A percentile compares a stretch with the other conserved stretches of the same genome.
Evolutionary conservation across 2,888 invertebrate genomes (phyloP).

Genomic region (Lysandra coridon): DNA sequence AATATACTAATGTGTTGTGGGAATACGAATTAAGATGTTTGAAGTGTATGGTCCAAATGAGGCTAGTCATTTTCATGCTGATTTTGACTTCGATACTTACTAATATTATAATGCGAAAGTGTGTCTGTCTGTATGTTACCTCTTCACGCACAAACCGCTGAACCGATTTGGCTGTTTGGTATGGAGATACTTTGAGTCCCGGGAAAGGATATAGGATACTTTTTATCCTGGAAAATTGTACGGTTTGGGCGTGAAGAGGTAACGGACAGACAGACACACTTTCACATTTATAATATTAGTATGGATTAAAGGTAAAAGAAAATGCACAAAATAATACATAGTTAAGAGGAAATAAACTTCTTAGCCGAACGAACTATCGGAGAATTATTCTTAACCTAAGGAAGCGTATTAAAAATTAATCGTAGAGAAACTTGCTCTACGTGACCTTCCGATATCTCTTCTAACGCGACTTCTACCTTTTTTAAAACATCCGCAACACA

Average conservation of each 20-base stretch:
- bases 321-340: not conserved
- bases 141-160: too few species aligned
- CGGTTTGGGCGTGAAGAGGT: too few species aligned
- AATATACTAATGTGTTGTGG: conserved; percentile 7
- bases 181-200: too few species aligned
- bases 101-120: too few species aligned
- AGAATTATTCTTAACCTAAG: not conserved
- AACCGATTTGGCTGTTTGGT: too few species aligned
- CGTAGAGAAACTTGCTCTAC: not conserved
- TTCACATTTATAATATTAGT: too few species aligned
- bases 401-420: conserved; percentile 17
- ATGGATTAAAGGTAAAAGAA: not conserved
- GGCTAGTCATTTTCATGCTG: too few species aligned
- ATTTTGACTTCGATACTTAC: too few species aligned
- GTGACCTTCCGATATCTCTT: conserved; percentile 12
- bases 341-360: not conserved
- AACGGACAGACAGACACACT: too few species aligned
- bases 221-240: too few species aligned
- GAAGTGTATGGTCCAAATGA: not conserved
- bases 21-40: not conserved
- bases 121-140: too few species aligned
- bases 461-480: not conserved
- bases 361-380: not conserved
- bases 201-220: too few species aligned
- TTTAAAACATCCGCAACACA: conserved; percentile 20